These are phyloP conservation scores for Sus cebifrons DNA, from an alignment of 2,797 vertebrate species.

Conservation along the genomic window DNA sequence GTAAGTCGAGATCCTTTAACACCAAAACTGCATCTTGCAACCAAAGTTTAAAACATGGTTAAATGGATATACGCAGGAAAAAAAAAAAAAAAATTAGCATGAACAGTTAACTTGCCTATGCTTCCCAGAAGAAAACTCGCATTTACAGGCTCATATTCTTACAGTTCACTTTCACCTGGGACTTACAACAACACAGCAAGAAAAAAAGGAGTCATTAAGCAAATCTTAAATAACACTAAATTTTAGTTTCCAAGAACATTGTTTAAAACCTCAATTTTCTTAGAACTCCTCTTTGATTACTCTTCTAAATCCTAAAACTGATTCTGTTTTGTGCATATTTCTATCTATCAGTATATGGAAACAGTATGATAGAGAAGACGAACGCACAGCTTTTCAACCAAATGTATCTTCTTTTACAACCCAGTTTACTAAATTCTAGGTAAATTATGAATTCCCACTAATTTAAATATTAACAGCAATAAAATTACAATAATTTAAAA, in stretches of 20 bases:
- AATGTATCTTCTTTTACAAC: not conserved
- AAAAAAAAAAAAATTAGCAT: not conserved
- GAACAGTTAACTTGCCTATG: not conserved
- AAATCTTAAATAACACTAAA: not conserved
- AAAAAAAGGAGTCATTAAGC: constrained; percentile 13
- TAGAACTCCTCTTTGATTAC: not conserved
- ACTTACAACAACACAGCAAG: constrained; percentile 56
- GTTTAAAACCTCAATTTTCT: not conserved
- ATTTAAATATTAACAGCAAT: not conserved
- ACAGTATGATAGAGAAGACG: not conserved
- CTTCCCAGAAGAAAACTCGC: not conserved
- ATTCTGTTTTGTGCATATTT: not conserved
- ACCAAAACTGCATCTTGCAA: not conserved
- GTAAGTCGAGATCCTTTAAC: not conserved
- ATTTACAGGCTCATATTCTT: not conserved
- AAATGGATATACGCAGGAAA: not conserved
- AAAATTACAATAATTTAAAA: not conserved
- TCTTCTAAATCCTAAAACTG: not conserved
- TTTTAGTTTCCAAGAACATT: constrained; percentile 21
- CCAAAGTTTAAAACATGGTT: not conserved
- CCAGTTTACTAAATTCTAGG: not conserved
- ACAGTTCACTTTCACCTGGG: not conserved
- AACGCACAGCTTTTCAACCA: not conserved
- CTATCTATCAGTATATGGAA: not conserved
- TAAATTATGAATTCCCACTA: not conserved